These are phyloP conservation scores for Trilocha varians DNA, from an alignment of 2,888 invertebrate species.

Conservation along the genomic window DNA sequence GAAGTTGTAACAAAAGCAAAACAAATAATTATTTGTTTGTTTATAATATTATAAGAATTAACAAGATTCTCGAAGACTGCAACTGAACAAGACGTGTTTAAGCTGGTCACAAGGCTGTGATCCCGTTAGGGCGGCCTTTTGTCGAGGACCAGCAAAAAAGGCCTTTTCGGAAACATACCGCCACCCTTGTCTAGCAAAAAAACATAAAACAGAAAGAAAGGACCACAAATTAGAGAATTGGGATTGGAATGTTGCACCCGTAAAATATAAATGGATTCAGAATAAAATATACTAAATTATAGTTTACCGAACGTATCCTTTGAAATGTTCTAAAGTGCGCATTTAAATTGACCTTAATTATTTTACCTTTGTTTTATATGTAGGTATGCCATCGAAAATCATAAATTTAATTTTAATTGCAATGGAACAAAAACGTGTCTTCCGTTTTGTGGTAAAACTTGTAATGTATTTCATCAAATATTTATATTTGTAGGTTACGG, in stretches of 20 bases:
- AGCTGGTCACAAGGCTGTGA: constrained; percentile 27
- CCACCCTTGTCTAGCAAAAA: constrained; percentile 55
- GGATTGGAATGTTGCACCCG: constrained; percentile 65
- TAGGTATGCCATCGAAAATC: no score
- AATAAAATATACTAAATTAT: constrained; percentile 39
- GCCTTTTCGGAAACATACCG: constrained; percentile 44
- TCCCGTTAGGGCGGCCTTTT: constrained; percentile 66
- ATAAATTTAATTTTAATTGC: no score
- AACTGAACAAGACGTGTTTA: constrained; percentile 20
- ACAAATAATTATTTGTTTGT: no score
- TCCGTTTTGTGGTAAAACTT: no score
- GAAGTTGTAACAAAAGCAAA: no score
- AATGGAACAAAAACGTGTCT: no score
- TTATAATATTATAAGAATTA: neutral
- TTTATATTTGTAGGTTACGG: no score
- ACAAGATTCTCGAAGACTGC: constrained; percentile 1
- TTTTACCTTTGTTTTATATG: neutral
- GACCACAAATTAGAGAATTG: constrained; percentile 62
- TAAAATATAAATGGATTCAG: constrained; percentile 39
- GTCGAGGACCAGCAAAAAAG: constrained; percentile 52
- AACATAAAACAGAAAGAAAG: constrained; percentile 63
- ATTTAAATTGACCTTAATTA: constrained; percentile 2
- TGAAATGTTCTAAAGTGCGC: neutral
- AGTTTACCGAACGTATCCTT: constrained; percentile 11
- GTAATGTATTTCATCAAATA: no score